phyloP scores from a whole-genome alignment of 2,797 vertebrate genomes.

The Clarias pachynema region DNA sequence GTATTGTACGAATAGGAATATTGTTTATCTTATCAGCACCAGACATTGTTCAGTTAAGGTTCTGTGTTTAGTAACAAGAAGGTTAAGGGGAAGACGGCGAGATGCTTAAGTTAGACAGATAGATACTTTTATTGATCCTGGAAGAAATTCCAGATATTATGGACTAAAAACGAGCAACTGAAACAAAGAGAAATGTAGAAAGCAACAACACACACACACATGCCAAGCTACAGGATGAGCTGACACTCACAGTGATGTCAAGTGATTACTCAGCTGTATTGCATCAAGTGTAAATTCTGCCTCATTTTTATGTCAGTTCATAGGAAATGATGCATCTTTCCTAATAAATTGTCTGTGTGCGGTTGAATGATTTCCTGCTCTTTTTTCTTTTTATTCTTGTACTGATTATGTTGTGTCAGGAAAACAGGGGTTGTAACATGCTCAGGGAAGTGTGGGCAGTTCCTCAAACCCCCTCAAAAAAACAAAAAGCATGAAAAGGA shows the following conservation, averaged over 20 bases:
- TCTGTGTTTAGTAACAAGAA: neutral
- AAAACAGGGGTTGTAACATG: neutral
- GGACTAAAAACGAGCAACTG: too few species aligned
- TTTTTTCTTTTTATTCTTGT: neutral
- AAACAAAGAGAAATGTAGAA: too few species aligned
- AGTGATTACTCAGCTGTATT: neutral
- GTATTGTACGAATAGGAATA: neutral
- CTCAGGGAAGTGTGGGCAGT: neutral
- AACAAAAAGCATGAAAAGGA: neutral
- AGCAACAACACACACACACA: too few species aligned
- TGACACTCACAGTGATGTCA: too few species aligned
- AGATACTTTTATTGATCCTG: too few species aligned
- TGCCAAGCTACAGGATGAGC: too few species aligned
- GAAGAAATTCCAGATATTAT: too few species aligned
- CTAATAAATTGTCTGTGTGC: neutral
- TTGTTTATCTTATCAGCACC: constrained; percentile 1
- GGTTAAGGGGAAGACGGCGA: neutral
- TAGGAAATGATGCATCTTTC: neutral
- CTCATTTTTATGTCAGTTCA: neutral
- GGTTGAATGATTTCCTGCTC: neutral
- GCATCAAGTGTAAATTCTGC: neutral
- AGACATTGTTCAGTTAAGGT: neutral
- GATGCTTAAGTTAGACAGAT: too few species aligned
- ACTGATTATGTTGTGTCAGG: neutral
- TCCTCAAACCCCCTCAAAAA: neutral